phyloP scores from a whole-genome alignment of 2,113 vertebrate species.

The Thalassoma bifasciatum region DNA sequence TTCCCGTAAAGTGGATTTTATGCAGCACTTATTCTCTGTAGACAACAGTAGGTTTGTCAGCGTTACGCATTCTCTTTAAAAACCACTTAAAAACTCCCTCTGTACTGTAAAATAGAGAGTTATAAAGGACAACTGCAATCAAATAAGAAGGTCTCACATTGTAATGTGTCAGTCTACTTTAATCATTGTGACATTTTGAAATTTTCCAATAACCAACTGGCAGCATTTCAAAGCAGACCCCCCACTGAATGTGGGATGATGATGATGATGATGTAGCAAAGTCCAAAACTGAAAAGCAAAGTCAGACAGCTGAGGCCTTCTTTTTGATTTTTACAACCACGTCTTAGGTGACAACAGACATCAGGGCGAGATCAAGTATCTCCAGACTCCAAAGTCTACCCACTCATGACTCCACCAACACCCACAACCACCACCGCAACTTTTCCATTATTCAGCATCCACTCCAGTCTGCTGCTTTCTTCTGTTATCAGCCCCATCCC shows the following conservation, averaged over 20 bases:
- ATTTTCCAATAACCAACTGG: conserved; percentile 17
- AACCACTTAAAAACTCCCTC: conserved; percentile 1
- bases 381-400: conserved; percentile 48
- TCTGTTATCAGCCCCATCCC: conserved; percentile 68
- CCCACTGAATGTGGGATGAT: conserved; percentile 27
- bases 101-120: neutral
- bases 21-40: no score
- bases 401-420: conserved; percentile 63
- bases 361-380: conserved; percentile 41
- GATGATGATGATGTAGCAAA: conserved; percentile 8
- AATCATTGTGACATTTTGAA: conserved; percentile 1
- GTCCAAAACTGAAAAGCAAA: conserved; percentile 42
- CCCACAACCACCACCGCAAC: conserved; percentile 64
- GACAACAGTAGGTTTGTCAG: no score
- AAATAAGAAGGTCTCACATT: neutral
- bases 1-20: no score
- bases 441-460: conserved; percentile 67
- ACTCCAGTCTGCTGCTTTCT: conserved; percentile 58
- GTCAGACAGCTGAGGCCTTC: conserved; percentile 3
- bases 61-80: no score
- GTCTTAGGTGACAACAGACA: conserved; percentile 26
- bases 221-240: conserved; percentile 11
- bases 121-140: neutral
- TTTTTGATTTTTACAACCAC: conserved; percentile 34
- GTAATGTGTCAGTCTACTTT: neutral